Conservation (phyloP, 2,113 vertebrate species). For the Phoxinus phoxinus region DNA sequence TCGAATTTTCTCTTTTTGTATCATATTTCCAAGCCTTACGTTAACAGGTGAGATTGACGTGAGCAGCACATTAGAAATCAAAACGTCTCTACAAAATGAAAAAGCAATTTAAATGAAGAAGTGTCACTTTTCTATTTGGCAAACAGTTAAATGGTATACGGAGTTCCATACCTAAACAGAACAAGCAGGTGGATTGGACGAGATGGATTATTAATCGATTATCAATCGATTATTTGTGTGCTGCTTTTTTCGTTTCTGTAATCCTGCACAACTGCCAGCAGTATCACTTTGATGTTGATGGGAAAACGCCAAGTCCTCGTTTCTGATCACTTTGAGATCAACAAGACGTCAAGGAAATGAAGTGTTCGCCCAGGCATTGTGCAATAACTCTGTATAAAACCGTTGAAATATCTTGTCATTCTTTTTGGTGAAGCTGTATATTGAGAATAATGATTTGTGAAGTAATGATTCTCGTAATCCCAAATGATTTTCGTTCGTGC, state of each 20-base stretch:
- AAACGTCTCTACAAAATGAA: constrained; percentile 10
- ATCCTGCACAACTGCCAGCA: constrained; percentile 34
- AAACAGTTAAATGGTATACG: background rate
- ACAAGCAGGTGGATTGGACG: constrained; percentile 1
- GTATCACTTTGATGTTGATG: constrained; percentile 32
- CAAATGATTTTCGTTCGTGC: constrained; percentile 72
- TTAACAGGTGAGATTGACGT: constrained; percentile 37
- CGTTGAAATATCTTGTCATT: constrained; percentile 80
- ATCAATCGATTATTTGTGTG: constrained; percentile 30
- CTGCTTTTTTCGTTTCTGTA: constrained; percentile 30
- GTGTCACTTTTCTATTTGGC: constrained; percentile 15
- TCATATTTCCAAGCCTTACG: constrained; percentile 58
- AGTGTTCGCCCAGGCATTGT: constrained; percentile 76
- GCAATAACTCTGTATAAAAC: constrained; percentile 75
- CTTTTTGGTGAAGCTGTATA: constrained; percentile 91
- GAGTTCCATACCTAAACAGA: background rate
- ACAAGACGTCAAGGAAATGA: constrained; percentile 27
- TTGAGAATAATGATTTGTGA: constrained; percentile 94
- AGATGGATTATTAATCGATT: constrained; percentile 30
- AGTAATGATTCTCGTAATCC: constrained; percentile 86
- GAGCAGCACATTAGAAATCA: constrained; percentile 29
- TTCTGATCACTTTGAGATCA: constrained; percentile 26
- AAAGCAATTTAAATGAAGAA: background rate
- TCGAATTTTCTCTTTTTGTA: constrained; percentile 60
- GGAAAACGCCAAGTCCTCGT: constrained; percentile 14